These are phyloP conservation scores for Nemotelus nigrinus DNA, from an alignment of 2,888 invertebrate genomes.

Conservation along the genomic window DNA sequence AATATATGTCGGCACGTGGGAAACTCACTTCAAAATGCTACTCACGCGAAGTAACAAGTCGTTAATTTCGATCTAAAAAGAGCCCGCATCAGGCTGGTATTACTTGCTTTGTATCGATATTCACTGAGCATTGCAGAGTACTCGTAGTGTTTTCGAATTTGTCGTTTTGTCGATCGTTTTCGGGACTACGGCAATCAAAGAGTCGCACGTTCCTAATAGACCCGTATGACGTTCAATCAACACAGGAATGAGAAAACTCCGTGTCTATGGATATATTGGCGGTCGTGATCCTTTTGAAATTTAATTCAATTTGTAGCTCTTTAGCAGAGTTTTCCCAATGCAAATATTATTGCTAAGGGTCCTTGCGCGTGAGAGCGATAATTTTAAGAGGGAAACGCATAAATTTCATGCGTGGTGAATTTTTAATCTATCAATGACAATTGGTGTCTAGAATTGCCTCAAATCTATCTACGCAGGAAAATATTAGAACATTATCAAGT, in stretches of 20 bases:
- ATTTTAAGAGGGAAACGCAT: too few relatives aligned
- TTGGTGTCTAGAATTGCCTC: too few relatives aligned
- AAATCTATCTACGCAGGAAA: too few relatives aligned
- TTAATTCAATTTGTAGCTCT: too few relatives aligned
- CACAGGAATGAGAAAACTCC: neutral
- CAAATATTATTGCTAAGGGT: too few relatives aligned
- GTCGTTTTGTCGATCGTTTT: neutral
- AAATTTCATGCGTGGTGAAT: too few relatives aligned
- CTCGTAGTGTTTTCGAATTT: neutral
- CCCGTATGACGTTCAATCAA: constrained; percentile 30
- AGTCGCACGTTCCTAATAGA: constrained; percentile 17
- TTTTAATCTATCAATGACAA: too few relatives aligned
- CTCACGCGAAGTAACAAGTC: constrained; percentile 26
- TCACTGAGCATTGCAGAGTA: neutral
- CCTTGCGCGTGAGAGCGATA: too few relatives aligned
- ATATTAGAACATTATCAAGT: too few relatives aligned
- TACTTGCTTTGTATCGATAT: neutral
- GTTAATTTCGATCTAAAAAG: constrained; percentile 30
- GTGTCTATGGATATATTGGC: neutral
- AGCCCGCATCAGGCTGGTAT: neutral
- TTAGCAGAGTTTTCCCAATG: too few relatives aligned
- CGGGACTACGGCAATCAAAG: neutral
- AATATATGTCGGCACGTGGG: constrained; percentile 17
- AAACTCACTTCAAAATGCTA: constrained; percentile 18
- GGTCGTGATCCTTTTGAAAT: neutral